Base-by-base conservation (phyloP, 2,888 invertebrate species). In the Amphimallon solstitiale region DNA sequence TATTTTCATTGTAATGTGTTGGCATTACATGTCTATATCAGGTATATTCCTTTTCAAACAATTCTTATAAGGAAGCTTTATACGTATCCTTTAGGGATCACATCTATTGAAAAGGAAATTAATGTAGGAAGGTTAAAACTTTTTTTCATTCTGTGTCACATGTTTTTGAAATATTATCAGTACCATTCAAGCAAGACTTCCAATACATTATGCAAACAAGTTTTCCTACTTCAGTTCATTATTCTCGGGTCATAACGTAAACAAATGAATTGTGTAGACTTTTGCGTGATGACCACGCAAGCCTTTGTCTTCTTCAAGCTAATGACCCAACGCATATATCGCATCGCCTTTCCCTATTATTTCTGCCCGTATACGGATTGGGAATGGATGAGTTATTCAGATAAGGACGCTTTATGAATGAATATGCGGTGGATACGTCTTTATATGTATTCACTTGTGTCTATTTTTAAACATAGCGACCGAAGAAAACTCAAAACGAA, bases 291-390 rank as follows among this genome's bases (percentile, higher is more conserved):
- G 45, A 45, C 45, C 45, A 10, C 29, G 29, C 5, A 29, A 10
- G 19, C 45, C 45, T 45, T 45, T 45, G 45, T 45, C 45, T 45
- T 45, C 19, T 45, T 45, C 45, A 19, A 45, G 45, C 45, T 45
- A 45, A 45, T 19, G 45, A 45, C 45, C 45, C 15, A 17, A 17
- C 7, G 45, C 45, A 19, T 19, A 45, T 17, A 45, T 15, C 45
- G 45, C 10, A 45, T 45, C 45, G 45, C 45, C 45, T 45, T 17
- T 45, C 45, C n/a, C 45, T 45, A 45, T 45, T 45, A 45, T 45
- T 45, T 17, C 45, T 45, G 17, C 17, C 45, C 45, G 45, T 19
- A 19, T 45, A 17, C 17, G 17, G 43, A 9, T 7, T 43, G 43
- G 14, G 19, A 17, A 45, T 19, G 45, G 17, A 45, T 45, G 45